Evolutionary conservation across 2,888 invertebrate genomes (phyloP).

Genomic region (Prosopocoilus inquinatus): DNA sequence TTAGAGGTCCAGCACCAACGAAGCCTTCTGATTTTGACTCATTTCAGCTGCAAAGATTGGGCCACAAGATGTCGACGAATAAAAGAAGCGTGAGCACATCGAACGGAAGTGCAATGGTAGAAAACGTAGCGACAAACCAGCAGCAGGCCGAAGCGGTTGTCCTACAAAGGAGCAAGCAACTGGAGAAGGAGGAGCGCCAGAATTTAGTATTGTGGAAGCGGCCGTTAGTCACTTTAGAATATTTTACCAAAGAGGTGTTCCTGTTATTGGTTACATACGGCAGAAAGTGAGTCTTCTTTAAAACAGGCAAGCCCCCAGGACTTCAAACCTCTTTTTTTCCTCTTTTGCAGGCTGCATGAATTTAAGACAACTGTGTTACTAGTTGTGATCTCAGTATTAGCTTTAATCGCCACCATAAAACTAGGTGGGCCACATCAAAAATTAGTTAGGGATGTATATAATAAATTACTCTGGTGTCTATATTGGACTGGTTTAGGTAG

Average conservation of each 20-base stretch:
- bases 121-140: not conserved
- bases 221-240: slow-evolving; percentile 76
- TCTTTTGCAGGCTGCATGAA: slow-evolving; percentile 62
- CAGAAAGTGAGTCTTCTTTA: slow-evolving; percentile 53
- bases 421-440: slow-evolving; percentile 65
- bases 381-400: slow-evolving; percentile 52
- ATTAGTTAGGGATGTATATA: slow-evolving; percentile 55
- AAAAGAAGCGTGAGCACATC: slow-evolving; percentile 32
- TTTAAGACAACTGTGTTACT: slow-evolving; percentile 59
- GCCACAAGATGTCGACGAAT: slow-evolving; percentile 62
- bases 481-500: slow-evolving; percentile 49
- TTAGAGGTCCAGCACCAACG: not conserved
- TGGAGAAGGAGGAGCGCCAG: slow-evolving; percentile 61
- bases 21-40: slow-evolving; percentile 19
- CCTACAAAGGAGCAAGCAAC: slow-evolving; percentile 38
- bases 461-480: slow-evolving; percentile 45
- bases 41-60: slow-evolving; percentile 63
- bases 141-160: slow-evolving; percentile 6
- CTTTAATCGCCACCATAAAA: slow-evolving; percentile 57
- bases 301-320: slow-evolving; percentile 8
- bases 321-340: slow-evolving; percentile 26
- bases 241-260: slow-evolving; percentile 72
- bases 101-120: slow-evolving; percentile 29
- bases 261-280: slow-evolving; percentile 61
- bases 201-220: slow-evolving; percentile 76